A percentile compares a stretch with the other conserved stretches of the same genome.
Conservation (phyloP, 2,797 vertebrate species). For the Tragopan temminckii region DNA sequence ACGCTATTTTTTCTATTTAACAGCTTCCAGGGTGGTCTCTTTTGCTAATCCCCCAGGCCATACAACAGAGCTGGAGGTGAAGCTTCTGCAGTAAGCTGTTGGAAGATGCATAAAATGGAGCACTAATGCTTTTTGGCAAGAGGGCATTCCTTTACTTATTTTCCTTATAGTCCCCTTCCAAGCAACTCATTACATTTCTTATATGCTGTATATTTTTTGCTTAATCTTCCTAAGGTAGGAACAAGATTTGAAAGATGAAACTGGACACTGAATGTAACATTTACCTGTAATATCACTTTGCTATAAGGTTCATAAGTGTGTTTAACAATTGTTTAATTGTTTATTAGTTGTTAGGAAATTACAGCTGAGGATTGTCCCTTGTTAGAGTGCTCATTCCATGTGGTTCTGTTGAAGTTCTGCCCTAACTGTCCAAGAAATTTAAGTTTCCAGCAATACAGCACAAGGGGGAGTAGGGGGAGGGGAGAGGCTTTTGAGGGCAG, state of each 20-base stretch:
- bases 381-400: neutral
- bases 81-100: slow-evolving; percentile 66
- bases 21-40: slow-evolving; percentile 68
- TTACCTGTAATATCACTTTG: neutral
- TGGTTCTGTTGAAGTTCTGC: neutral
- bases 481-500: neutral
- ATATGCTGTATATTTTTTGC: neutral
- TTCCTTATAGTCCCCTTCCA: neutral
- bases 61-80: slow-evolving; percentile 52
- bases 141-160: neutral
- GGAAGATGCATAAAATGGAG: slow-evolving; percentile 1
- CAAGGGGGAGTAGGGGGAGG: too few species aligned
- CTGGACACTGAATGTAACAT: neutral
- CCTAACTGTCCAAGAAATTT: neutral
- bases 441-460: neutral
- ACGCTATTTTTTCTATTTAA: slow-evolving; percentile 70
- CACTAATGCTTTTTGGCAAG: neutral
- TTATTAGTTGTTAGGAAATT: neutral
- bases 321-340: neutral
- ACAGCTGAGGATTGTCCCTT: neutral
- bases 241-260: neutral
- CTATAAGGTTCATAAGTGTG: neutral
- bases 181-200: neutral
- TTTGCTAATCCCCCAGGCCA: slow-evolving; percentile 64
- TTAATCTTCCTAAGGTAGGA: neutral